Conservation (phyloP, 2,888 invertebrate genomes). For the Drosophila imparisetae region DNA sequence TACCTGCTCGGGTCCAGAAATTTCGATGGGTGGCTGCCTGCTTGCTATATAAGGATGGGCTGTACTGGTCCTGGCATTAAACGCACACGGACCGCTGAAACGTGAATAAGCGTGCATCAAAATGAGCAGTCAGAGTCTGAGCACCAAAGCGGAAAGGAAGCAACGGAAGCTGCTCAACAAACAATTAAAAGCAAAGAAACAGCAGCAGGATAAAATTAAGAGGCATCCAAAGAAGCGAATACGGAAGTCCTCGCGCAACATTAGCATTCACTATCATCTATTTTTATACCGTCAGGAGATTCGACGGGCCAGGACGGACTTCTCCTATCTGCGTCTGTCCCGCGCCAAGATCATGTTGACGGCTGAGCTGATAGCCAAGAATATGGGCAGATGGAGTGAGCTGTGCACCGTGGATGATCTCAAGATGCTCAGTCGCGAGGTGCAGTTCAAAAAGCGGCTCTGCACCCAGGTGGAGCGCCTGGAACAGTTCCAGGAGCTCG, state of each 20-base stretch:
- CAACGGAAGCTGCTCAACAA: slow-evolving; percentile 29
- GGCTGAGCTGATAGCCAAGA: slow-evolving; percentile 61
- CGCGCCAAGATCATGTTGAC: slow-evolving; percentile 70
- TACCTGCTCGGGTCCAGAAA: slow-evolving; percentile 33
- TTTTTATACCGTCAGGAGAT: slow-evolving; percentile 72
- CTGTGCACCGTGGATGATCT: slow-evolving; percentile 63
- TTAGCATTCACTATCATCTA: slow-evolving; percentile 53
- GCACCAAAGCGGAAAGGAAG: slow-evolving; percentile 42
- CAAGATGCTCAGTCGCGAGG: slow-evolving; percentile 66
- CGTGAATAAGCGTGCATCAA: slow-evolving; percentile 12
- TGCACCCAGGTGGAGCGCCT: slow-evolving; percentile 65
- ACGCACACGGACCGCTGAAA: background rate
- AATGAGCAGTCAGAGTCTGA: slow-evolving; percentile 33
- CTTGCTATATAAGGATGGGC: slow-evolving; percentile 43
- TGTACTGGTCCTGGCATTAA: slow-evolving; percentile 16
- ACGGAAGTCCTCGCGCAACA: background rate
- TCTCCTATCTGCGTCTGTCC: slow-evolving; percentile 63
- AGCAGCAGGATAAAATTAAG: slow-evolving; percentile 30
- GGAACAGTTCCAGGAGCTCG: slow-evolving; percentile 61
- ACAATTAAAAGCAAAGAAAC: slow-evolving; percentile 21
- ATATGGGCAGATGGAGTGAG: slow-evolving; percentile 44
- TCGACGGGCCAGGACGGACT: slow-evolving; percentile 51
- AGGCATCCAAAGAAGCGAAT: slow-evolving; percentile 34
- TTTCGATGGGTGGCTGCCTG: slow-evolving; percentile 47
- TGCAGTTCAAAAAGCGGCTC: slow-evolving; percentile 72